Evolutionary conservation across 2,113 vertebrate species (phyloP).

Genomic region (Fulica atra): DNA sequence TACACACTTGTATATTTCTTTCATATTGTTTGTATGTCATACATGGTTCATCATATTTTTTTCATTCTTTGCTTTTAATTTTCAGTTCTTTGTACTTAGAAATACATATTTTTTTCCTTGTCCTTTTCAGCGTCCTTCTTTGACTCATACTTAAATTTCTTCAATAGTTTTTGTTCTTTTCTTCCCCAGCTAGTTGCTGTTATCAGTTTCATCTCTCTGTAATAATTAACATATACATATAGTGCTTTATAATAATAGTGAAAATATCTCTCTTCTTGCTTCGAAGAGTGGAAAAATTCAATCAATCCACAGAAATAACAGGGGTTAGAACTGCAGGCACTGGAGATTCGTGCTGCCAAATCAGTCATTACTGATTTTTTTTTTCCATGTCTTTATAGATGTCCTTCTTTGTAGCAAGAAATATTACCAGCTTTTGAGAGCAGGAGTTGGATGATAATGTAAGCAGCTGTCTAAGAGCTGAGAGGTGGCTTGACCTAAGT

Average conservation of each 20-base stretch:
- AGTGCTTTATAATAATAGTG: background rate
- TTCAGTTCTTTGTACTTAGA: background rate
- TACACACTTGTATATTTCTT: background rate
- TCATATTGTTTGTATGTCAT: background rate
- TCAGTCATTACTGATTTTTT: background rate
- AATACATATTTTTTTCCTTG: background rate
- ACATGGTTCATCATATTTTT: background rate
- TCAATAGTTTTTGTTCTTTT: background rate
- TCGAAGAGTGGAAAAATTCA: background rate
- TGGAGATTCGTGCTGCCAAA: background rate
- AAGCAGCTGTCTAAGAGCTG: background rate
- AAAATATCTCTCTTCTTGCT: background rate
- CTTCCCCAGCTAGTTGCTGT: background rate
- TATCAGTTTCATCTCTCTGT: background rate
- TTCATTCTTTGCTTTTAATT: background rate
- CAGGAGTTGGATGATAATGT: background rate
- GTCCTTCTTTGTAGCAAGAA: background rate
- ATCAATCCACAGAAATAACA: background rate
- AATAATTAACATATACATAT: background rate
- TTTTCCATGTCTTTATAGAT: background rate
- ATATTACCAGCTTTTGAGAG: background rate
- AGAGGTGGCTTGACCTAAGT: background rate
- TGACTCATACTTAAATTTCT: background rate
- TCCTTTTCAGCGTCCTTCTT: background rate
- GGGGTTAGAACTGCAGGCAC: background rate